Evolutionary conservation across 2,113 vertebrate species (phyloP), one percentile per base, ranked within the genome.

Genomic region (Alexandromys fortis): DNA sequence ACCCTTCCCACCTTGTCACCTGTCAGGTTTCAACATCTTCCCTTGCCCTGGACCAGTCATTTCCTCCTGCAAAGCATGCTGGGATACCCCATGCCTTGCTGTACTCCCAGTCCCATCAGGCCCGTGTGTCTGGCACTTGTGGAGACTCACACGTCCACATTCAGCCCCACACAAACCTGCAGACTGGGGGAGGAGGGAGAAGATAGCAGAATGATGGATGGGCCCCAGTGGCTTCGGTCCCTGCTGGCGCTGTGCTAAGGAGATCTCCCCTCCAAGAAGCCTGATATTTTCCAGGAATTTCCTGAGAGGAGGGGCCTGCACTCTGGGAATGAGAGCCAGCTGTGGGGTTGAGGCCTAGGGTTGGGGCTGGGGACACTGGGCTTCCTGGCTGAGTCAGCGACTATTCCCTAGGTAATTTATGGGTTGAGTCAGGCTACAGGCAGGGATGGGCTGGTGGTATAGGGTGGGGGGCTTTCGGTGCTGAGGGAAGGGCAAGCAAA

Each of bases 221-320:
- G 87, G 85, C 94, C 73, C 22, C 7, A 13, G 77, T 22, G 63
- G 77, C 83, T 95, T 91, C 11, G 2, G 45, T 96, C 89, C 96
- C 92, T 72, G 87, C 96, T 79, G 94, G 58, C 67, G 61, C 82
- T 96, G 96, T 81, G 96, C 95, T 97, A 83, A 95, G 83, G 65
- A 95, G 91, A 90, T 35, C 96, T 94, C 89, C 93, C 89, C 96
- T 97, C 58, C 78, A 91, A 98, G 96, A 96, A 97, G 97, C 91
- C 95, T 95, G 47, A 96, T 4, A 90, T 97, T 98, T 98, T 95
- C 73, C 91, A 97, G 95, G 96, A 97, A 96, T 97, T 98, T 98
- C 96, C 86, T 98, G 92, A 95, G 93, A 35, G 95, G 94, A 89
- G 94, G 96, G 89, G 93, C 19, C 75, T 94, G 96, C 91, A 92